These are phyloP conservation scores for Megamerina dolium DNA, from an alignment of 2,888 invertebrate species.

Conservation along the genomic window DNA sequence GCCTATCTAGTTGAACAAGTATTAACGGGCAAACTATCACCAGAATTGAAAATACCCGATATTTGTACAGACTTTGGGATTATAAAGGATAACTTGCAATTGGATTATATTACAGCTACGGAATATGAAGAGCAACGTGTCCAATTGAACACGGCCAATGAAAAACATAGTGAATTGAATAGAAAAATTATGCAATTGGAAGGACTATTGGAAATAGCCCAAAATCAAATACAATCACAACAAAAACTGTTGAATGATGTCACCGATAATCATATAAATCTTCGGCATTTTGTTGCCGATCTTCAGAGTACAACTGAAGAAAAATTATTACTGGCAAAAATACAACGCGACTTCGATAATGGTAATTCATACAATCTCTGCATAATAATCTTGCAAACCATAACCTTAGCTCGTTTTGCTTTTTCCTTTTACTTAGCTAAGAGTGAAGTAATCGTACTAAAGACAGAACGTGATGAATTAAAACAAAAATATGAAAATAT, in stretches of 20 bases:
- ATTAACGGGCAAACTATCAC: slow-evolving; percentile 25
- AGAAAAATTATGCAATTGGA: slow-evolving; percentile 38
- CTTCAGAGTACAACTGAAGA: slow-evolving; percentile 44
- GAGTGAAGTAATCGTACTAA: slow-evolving; percentile 31
- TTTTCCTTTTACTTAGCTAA: slow-evolving; percentile 29
- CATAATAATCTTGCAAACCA: not conserved
- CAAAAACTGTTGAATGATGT: slow-evolving; percentile 44
- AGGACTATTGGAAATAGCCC: slow-evolving; percentile 37
- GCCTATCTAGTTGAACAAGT: slow-evolving; percentile 34
- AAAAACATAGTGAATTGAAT: slow-evolving; percentile 28
- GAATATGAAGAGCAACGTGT: slow-evolving; percentile 36
- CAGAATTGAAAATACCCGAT: slow-evolving; percentile 27
- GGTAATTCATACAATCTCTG: slow-evolving; percentile 29
- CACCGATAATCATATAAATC: slow-evolving; percentile 45
- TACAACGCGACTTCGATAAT: slow-evolving; percentile 41
- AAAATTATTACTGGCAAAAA: slow-evolving; percentile 43
- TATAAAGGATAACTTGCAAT: slow-evolving; percentile 38
- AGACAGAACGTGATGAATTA: slow-evolving; percentile 30
- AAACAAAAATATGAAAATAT: slow-evolving; percentile 25
- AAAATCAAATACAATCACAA: slow-evolving; percentile 41
- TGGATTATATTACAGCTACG: slow-evolving; percentile 38
- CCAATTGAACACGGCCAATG: slow-evolving; percentile 22
- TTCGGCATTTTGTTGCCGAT: slow-evolving; percentile 48
- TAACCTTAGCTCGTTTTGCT: too few species aligned
- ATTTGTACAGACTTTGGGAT: slow-evolving; percentile 40